Evolutionary conservation across 2,113 vertebrate species (phyloP), one percentile per base, ranked within the genome.

Genomic region (Caloenas nicobarica): DNA sequence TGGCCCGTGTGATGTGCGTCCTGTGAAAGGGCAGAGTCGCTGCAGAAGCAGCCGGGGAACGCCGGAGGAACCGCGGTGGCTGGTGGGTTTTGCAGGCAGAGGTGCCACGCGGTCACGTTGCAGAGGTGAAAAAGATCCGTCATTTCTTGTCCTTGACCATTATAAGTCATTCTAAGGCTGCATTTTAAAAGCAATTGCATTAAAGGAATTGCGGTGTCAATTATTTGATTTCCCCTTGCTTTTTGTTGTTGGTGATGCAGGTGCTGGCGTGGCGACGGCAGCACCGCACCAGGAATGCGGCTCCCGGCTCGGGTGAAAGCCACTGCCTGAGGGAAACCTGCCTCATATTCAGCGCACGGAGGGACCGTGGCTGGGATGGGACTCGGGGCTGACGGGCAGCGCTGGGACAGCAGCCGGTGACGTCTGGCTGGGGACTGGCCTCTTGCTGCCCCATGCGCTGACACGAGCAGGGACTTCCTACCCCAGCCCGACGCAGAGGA

Each of bases 181-280:
- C 58, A n/a, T 94, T 97, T 96, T 88, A 70, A 88, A 81, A 93
- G 46, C 53, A 50, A 81, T 53, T 48, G 29, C 81, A 97, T 97
- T 96, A 97, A 97, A 97, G 89, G 51, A 73, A 44, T 33, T 18
- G 1, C 1, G 0, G 53, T 81, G 74, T 77, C 74, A 53, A 8
- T 65, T 65, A 40, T 38, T 38, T 22, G 62, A 38, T 85, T 34
- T 72, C 72, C 62, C 70, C 29, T 29, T 46, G 57, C 17, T 13
- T 58, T 22, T 42, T 33, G 25, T 36, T n/a, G 16, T 13, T 12
- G 48, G 23, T 33, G 88, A 7, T 0, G 7, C 1, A 1, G 42
- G 28, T 50, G 64, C 64, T 92, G 88, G 91, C 94, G 83, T 81
- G 92, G 91, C 2, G 68, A 90, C 3, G 3, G 68, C 66, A 89